Percentiles rank a stretch among this genome's conserved stretches.
Evolutionary conservation across 1,140 invertebrate genomes (phyloP).

Genomic region (Myzus persicae): DNA sequence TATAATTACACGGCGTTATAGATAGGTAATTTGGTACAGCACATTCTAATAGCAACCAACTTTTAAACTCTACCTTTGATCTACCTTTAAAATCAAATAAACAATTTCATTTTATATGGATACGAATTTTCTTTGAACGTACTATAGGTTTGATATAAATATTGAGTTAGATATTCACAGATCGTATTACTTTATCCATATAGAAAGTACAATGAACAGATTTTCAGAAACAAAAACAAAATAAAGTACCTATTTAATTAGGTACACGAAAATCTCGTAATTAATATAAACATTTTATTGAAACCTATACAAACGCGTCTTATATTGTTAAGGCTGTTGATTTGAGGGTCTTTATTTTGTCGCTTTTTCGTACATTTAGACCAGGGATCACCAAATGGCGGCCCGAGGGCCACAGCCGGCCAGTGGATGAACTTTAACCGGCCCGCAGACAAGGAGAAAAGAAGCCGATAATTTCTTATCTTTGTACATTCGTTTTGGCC

Average conservation of each 20-base stretch:
- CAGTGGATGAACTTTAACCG: no score
- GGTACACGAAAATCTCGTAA: background rate
- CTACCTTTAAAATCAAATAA: background rate
- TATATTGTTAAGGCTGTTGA: no score
- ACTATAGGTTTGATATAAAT: background rate
- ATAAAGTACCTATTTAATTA: background rate
- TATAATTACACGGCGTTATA: background rate
- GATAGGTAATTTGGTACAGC: background rate
- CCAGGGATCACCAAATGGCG: no score
- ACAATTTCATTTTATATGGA: background rate
- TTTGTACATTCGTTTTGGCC: no score
- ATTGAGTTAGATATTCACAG: background rate
- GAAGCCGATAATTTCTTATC: no score
- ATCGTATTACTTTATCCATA: background rate
- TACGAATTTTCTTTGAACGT: background rate
- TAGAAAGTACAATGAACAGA: background rate
- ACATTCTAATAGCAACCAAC: background rate
- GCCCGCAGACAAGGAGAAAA: no score
- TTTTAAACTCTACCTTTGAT: no score
- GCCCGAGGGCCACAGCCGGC: no score
- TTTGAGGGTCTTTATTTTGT: no score
- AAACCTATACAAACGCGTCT: background rate
- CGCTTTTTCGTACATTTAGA: no score
- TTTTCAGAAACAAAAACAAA: background rate
- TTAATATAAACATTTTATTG: background rate